phyloP scores from a whole-genome alignment of 2,797 vertebrate species.

The Picus viridis region DNA sequence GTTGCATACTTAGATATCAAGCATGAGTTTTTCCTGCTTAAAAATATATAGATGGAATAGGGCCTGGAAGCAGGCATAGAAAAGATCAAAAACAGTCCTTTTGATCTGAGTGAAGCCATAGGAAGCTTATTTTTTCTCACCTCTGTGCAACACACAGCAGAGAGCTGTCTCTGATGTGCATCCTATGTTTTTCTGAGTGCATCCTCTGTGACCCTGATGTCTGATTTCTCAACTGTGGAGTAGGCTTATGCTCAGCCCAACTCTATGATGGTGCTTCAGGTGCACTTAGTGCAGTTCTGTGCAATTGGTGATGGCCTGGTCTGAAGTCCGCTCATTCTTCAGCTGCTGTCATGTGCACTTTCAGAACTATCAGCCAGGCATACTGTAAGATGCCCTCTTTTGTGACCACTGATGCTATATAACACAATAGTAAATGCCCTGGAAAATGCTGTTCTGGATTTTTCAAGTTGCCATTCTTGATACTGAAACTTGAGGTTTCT shows the following conservation, averaged over 20 bases:
- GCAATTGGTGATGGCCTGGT: neutral
- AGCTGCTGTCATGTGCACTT: neutral
- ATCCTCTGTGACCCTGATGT: neutral
- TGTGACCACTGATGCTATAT: neutral
- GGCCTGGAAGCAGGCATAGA: neutral
- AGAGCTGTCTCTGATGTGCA: neutral
- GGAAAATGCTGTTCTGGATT: neutral
- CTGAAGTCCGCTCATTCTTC: conserved; percentile 7
- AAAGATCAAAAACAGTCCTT: neutral
- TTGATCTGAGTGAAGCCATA: neutral
- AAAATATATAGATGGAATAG: neutral
- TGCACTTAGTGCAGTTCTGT: neutral
- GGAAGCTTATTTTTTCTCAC: neutral
- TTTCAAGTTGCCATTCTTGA: neutral
- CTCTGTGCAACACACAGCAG: neutral
- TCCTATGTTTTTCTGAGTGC: neutral
- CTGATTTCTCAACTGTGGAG: neutral
- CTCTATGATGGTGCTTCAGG: neutral
- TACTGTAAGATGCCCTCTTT: neutral
- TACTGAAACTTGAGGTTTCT: neutral
- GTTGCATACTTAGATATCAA: neutral
- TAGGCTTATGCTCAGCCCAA: neutral
- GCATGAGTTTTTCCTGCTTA: neutral
- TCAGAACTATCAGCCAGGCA: neutral
- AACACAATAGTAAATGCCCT: neutral